These are phyloP conservation scores for Caranx melampygus DNA, from an alignment of 2,113 vertebrate species.

Conservation along the genomic window DNA sequence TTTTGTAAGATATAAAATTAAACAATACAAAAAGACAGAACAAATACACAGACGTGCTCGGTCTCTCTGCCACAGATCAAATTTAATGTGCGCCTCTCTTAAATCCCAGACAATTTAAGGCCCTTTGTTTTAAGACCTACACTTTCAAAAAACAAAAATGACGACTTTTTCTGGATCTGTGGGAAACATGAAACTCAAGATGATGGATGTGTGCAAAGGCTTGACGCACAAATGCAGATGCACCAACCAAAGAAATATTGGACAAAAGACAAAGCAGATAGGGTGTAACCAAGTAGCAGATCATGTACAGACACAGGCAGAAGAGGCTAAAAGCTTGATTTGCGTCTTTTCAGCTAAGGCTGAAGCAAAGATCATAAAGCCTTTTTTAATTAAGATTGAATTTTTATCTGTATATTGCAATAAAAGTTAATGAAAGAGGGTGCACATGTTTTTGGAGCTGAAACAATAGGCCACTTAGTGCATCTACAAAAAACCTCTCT, in stretches of 20 bases:
- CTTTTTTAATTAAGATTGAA: not conserved
- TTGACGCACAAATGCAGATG: constrained; percentile 3
- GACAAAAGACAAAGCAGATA: not conserved
- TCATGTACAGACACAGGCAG: too few relatives aligned
- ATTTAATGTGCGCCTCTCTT: constrained; percentile 52
- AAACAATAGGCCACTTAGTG: too few relatives aligned
- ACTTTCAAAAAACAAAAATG: constrained; percentile 54
- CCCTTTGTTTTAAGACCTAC: constrained; percentile 25
- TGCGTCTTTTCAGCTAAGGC: not conserved
- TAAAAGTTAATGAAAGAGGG: too few relatives aligned
- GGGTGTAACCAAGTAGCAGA: not conserved
- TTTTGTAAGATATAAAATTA: constrained; percentile 24
- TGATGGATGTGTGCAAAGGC: constrained; percentile 11
- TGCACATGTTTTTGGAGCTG: too few relatives aligned
- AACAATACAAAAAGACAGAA: constrained; percentile 46
- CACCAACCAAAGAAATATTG: not conserved
- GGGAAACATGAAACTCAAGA: constrained; percentile 16
- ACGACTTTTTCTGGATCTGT: constrained; percentile 45
- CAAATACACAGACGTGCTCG: constrained; percentile 44
- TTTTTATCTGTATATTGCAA: not conserved
- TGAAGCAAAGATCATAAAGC: not conserved
- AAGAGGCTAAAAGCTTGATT: not conserved
- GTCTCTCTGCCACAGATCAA: constrained; percentile 41
- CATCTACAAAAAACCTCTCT: too few relatives aligned
- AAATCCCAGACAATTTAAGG: constrained; percentile 58